These are phyloP conservation scores for Mythimna ferrago DNA, from an alignment of 2,888 invertebrate genomes.

Conservation along the genomic window DNA sequence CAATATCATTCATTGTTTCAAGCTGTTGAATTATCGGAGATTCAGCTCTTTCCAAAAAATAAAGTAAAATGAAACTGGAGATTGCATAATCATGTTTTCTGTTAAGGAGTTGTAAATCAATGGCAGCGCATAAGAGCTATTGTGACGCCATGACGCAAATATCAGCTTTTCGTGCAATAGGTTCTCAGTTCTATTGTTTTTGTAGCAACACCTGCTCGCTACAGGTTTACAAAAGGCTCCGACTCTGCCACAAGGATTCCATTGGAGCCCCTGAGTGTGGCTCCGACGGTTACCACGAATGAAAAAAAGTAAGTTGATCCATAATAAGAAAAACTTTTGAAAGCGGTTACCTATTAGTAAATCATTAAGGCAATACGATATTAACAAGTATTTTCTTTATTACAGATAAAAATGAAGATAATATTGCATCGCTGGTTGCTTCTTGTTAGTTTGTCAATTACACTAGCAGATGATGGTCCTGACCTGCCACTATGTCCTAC, in stretches of 20 bases:
- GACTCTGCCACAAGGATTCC: slow-evolving; percentile 29
- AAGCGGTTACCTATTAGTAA: not conserved
- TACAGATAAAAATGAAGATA: slow-evolving; percentile 73
- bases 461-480: slow-evolving; percentile 69
- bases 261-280: slow-evolving; percentile 33
- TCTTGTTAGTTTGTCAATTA: slow-evolving; percentile 56
- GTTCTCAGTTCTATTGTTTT: slow-evolving; percentile 58
- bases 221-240: slow-evolving; percentile 69
- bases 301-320: slow-evolving; percentile 30
- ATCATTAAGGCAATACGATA: not conserved
- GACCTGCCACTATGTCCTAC: slow-evolving; percentile 83
- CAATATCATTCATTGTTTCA: slow-evolving; percentile 23
- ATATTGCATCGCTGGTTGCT: slow-evolving; percentile 53
- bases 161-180: slow-evolving; percentile 52
- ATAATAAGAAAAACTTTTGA: not conserved
- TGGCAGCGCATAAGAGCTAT: slow-evolving; percentile 55
- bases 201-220: slow-evolving; percentile 51
- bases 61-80: not conserved
- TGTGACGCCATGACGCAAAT: slow-evolving; percentile 65
- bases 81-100: slow-evolving; percentile 57
- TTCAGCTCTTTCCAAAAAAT: slow-evolving; percentile 19
- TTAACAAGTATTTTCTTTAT: slow-evolving; percentile 33
- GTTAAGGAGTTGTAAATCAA: slow-evolving; percentile 35
- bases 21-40: not conserved
- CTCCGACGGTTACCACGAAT: slow-evolving; percentile 24